Conservation (phyloP, 2,113 vertebrate species). For the Phylloscopus trochilus region DNA sequence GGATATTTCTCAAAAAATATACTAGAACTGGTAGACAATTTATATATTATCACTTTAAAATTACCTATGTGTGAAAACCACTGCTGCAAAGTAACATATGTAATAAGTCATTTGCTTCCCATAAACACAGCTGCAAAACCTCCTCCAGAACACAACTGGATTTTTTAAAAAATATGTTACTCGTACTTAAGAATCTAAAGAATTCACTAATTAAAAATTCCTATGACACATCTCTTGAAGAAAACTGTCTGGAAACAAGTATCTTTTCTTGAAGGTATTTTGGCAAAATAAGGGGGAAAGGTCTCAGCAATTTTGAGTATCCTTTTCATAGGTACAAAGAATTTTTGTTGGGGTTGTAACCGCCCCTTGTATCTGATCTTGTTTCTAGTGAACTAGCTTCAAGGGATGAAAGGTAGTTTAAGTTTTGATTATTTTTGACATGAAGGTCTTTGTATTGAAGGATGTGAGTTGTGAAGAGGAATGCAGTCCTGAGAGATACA, state of each 20-base stretch:
- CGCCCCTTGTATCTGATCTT: neutral
- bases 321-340: neutral
- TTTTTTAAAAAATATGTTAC: neutral
- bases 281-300: neutral
- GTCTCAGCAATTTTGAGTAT: neutral
- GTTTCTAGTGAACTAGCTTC: neutral
- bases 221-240: neutral
- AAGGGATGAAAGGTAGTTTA: neutral
- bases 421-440: constrained; percentile 37
- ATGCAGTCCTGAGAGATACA: neutral
- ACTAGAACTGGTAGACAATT: neutral
- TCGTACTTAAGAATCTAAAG: neutral
- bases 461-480: neutral
- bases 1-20: neutral
- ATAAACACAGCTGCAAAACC: neutral
- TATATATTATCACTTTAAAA: neutral
- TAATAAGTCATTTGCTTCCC: neutral
- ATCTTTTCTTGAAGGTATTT: neutral
- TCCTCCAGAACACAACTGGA: neutral
- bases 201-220: neutral
- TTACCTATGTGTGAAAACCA: neutral
- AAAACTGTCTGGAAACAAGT: neutral
- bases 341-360: neutral
- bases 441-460: constrained; percentile 42
- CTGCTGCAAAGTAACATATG: neutral